Conservation (phyloP, 2,888 invertebrate species). For the Neoitamus cyanurus region DNA sequence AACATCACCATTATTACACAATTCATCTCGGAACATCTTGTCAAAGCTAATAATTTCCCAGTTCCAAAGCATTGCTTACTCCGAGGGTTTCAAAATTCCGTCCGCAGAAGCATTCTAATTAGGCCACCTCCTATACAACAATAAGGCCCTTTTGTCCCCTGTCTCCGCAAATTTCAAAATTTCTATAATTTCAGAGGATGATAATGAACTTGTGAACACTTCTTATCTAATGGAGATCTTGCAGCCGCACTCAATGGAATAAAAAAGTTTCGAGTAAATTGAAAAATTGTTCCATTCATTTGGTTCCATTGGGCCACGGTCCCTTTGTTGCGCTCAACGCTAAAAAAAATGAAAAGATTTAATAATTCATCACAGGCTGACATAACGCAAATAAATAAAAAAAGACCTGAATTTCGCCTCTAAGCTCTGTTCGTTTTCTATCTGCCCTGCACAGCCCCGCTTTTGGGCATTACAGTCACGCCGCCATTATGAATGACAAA, state of each 20-base stretch:
- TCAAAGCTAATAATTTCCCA: neutral
- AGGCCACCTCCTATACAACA: constrained; percentile 1
- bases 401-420: constrained; percentile 13
- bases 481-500: constrained; percentile 44
- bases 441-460: neutral
- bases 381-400: constrained; percentile 20
- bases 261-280: constrained; percentile 20
- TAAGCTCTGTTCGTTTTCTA: constrained; percentile 3
- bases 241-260: neutral
- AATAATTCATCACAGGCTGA: constrained; percentile 40
- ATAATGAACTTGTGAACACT: constrained; percentile 14
- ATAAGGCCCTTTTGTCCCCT: neutral
- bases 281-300: constrained; percentile 33
- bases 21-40: neutral
- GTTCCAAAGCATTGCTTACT: neutral
- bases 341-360: constrained; percentile 20
- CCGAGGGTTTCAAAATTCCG: neutral
- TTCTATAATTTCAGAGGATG: constrained; percentile 3
- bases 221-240: neutral
- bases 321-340: neutral
- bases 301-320: neutral
- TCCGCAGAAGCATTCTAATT: neutral
- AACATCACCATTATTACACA: neutral
- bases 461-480: constrained; percentile 42
- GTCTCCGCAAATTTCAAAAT: neutral